phyloP scores from a whole-genome alignment of 2,113 vertebrate genomes.

The Phrynocephalus versicolor region DNA sequence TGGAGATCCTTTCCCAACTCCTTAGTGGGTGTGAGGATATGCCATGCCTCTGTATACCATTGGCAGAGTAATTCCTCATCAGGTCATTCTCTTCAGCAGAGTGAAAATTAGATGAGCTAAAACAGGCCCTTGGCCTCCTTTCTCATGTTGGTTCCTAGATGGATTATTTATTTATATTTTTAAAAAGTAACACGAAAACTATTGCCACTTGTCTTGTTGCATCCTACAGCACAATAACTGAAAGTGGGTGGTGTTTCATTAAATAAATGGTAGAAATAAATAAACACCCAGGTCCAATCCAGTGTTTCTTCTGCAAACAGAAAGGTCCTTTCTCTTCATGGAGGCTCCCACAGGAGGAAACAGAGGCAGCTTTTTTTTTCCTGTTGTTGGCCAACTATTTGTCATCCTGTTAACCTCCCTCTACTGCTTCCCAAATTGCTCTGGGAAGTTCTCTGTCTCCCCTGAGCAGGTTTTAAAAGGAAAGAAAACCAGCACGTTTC shows the following conservation, averaged over 20 bases:
- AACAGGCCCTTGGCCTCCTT: background rate
- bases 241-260: background rate
- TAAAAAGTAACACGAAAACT: background rate
- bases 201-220: background rate
- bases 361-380: too few relatives aligned
- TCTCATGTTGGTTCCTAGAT: background rate
- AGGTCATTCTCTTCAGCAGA: background rate
- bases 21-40: background rate
- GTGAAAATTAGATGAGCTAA: background rate
- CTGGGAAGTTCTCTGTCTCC: too few relatives aligned
- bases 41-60: background rate
- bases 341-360: background rate
- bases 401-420: background rate
- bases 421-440: background rate
- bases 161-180: too few relatives aligned
- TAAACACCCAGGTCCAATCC: too few relatives aligned
- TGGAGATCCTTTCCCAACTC: fast-evolving
- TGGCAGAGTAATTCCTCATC: background rate
- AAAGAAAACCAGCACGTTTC: background rate
- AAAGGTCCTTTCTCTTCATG: background rate
- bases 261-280: background rate
- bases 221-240: background rate
- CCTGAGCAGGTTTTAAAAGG: background rate
- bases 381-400: too few relatives aligned
- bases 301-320: background rate